phyloP scores from a whole-genome alignment of 2,113 vertebrate species.

The Sitta europaea region DNA sequence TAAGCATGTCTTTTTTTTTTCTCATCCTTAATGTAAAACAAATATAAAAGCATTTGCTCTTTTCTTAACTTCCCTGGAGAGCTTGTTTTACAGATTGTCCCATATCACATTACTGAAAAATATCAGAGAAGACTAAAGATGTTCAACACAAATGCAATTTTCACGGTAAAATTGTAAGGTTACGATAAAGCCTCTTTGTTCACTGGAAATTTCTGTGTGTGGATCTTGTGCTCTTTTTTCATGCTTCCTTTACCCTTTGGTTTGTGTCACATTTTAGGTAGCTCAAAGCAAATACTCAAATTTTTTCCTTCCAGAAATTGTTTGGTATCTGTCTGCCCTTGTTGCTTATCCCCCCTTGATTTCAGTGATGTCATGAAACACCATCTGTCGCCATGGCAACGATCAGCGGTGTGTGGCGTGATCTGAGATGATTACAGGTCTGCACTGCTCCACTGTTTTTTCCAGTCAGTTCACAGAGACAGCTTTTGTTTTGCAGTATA shows the following conservation, averaged over 20 bases:
- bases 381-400: conserved; percentile 52
- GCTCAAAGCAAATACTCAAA: neutral
- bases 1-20: neutral
- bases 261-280: neutral
- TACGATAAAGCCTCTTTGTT: neutral
- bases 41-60: neutral
- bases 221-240: neutral
- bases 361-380: conserved; percentile 54
- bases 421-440: conserved; percentile 56
- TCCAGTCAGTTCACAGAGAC: conserved; percentile 35
- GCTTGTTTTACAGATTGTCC: neutral
- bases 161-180: neutral
- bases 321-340: neutral
- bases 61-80: neutral
- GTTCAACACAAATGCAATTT: neutral
- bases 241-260: neutral
- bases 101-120: neutral
- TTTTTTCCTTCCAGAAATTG: neutral
- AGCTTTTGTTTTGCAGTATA: conserved; percentile 28
- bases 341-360: neutral
- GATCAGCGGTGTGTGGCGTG: conserved; percentile 3
- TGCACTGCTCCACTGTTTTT: conserved; percentile 2
- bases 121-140: neutral
- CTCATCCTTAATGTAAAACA: neutral
- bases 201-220: neutral